A percentile compares a stretch with the other conserved stretches of the same genome.
Conservation (phyloP, 2,797 vertebrate species). For the Leptodactylus fallax region DNA sequence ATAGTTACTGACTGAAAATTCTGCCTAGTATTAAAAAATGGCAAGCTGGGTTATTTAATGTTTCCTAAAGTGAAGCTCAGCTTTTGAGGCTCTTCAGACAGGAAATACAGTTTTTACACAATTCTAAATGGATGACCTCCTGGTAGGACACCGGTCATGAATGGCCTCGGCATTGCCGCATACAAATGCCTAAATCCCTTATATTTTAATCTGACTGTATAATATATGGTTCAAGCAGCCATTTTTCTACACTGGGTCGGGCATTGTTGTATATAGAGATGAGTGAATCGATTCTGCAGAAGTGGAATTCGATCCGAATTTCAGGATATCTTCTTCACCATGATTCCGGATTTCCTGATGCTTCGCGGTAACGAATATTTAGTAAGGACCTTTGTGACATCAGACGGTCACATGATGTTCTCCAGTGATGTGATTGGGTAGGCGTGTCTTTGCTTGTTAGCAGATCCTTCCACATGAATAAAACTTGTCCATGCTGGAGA, state of each 20-base stretch:
- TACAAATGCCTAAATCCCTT: neutral
- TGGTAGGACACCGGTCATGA: neutral
- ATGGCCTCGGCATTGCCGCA: neutral
- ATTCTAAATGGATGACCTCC: neutral
- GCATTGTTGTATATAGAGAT: too few relatives aligned
- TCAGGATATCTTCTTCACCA: too few relatives aligned
- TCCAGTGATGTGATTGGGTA: too few relatives aligned
- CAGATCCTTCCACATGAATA: too few relatives aligned
- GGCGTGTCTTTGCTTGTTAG: too few relatives aligned
- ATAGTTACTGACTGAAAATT: neutral
- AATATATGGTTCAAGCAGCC: neutral
- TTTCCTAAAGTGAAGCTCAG: neutral
- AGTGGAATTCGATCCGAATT: too few relatives aligned
- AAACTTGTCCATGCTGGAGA: too few relatives aligned
- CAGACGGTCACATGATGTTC: too few relatives aligned
- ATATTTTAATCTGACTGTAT: neutral
- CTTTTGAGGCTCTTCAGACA: neutral
- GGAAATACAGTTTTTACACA: neutral
- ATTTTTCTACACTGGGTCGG: neutral
- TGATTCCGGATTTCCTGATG: too few relatives aligned
- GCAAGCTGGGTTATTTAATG: constrained; percentile 20
- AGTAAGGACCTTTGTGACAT: too few relatives aligned
- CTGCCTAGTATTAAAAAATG: neutral
- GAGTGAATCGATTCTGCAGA: too few relatives aligned
- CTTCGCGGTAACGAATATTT: too few relatives aligned